Percentiles rank a stretch among this genome's conserved stretches.
phyloP scores from a whole-genome alignment of 2,797 vertebrate genomes.

The Propithecus perrieri region DNA sequence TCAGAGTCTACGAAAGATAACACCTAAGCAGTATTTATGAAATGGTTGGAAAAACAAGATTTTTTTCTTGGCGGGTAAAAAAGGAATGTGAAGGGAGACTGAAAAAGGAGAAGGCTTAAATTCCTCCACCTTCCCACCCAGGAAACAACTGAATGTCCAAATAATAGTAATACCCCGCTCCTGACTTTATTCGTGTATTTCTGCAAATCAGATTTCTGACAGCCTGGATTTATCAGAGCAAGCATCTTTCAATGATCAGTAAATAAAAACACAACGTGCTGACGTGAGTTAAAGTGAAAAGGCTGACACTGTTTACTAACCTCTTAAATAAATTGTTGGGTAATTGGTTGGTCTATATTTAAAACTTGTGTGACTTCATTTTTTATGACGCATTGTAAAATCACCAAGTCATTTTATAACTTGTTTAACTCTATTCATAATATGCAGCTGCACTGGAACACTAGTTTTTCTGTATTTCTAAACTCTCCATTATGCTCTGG shows the following conservation, averaged over 20 bases:
- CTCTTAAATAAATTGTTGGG: neutral
- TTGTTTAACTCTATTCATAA: conserved; percentile 66
- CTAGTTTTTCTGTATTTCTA: conserved; percentile 64
- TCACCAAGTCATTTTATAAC: conserved; percentile 72
- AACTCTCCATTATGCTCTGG: conserved; percentile 62
- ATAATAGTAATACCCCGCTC: neutral
- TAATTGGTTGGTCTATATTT: conserved; percentile 37
- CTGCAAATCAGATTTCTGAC: conserved; percentile 21
- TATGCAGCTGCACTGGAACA: conserved; percentile 58
- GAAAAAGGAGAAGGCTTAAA: neutral
- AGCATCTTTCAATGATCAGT: neutral
- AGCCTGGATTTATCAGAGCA: neutral
- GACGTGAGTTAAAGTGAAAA: neutral
- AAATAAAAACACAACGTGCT: neutral
- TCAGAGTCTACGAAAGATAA: neutral
- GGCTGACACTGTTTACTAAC: neutral
- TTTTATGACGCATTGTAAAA: conserved; percentile 68
- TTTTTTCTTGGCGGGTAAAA: neutral
- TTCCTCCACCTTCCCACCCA: neutral
- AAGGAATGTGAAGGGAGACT: neutral
- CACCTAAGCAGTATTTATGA: neutral
- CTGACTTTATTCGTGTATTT: neutral
- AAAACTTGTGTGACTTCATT: neutral
- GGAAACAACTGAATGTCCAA: neutral
- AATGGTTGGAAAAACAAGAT: neutral